These are phyloP conservation scores for Hyphantria cunea DNA, from an alignment of 1,140 invertebrate species.

Conservation along the genomic window DNA sequence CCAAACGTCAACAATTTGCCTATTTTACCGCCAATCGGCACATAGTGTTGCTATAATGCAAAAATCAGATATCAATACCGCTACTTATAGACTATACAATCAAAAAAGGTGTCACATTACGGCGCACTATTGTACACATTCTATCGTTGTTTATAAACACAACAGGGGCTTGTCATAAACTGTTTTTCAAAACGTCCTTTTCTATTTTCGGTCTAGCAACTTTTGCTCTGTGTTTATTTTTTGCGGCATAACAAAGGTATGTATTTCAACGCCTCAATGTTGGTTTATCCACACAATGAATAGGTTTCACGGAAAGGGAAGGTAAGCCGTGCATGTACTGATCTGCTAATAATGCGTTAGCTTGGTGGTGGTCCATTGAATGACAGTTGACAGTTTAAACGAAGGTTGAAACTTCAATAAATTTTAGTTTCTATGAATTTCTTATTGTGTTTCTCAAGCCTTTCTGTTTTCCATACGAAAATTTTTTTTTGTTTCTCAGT, in stretches of 20 bases:
- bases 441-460: slow-evolving; percentile 38
- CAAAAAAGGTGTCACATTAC: slow-evolving; percentile 77
- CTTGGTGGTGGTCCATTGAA: slow-evolving; percentile 69
- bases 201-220: slow-evolving; percentile 70
- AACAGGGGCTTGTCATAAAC: slow-evolving; percentile 79
- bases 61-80: slow-evolving; percentile 69
- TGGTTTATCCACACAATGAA: slow-evolving; percentile 64
- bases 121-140: slow-evolving; percentile 51
- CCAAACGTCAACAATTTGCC: slow-evolving; percentile 75
- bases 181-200: slow-evolving; percentile 71
- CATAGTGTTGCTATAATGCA: slow-evolving; percentile 53
- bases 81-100: slow-evolving; percentile 66
- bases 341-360: slow-evolving; percentile 56
- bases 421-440: slow-evolving; percentile 57
- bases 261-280: slow-evolving; percentile 77
- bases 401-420: slow-evolving; percentile 44
- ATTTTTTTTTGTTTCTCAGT: too few relatives aligned
- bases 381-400: slow-evolving; percentile 63
- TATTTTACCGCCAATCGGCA: slow-evolving; percentile 59
- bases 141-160: slow-evolving; percentile 77
- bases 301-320: slow-evolving; percentile 69
- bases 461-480: slow-evolving; percentile 38
- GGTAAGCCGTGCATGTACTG: slow-evolving; percentile 50
- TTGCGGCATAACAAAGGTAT: slow-evolving; percentile 62
- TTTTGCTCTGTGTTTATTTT: slow-evolving; percentile 65